A percentile compares a stretch with the other conserved stretches of the same genome.
Conservation (phyloP, 2,113 vertebrate species). For the Hipposideros armiger region DNA sequence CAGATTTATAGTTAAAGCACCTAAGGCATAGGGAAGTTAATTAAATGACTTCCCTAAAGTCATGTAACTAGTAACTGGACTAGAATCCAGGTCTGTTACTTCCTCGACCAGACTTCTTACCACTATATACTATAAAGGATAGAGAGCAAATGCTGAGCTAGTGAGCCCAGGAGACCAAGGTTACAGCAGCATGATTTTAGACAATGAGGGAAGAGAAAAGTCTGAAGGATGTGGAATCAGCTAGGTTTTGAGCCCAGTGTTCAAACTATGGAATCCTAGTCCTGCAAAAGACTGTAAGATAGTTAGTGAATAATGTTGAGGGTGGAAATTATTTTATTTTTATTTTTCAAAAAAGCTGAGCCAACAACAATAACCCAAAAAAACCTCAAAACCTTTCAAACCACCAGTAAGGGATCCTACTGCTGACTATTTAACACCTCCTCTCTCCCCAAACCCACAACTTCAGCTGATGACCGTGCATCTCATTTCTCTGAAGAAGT, state of each 20-base stretch:
- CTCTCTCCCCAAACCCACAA: conserved; percentile 58
- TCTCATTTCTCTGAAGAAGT: neutral
- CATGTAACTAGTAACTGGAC: neutral
- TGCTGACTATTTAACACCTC: conserved; percentile 70
- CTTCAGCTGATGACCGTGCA: neutral
- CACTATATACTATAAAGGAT: neutral
- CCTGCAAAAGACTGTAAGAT: neutral
- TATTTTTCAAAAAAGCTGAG: conserved; percentile 50
- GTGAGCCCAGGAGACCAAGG: neutral
- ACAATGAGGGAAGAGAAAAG: neutral
- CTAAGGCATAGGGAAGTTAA: neutral
- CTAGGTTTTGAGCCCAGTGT: too few species aligned
- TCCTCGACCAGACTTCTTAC: neutral
- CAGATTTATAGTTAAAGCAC: neutral
- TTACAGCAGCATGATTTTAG: neutral
- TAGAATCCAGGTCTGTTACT: neutral
- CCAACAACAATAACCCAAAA: neutral
- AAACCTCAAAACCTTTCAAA: conserved; percentile 19
- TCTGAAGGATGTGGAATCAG: neutral
- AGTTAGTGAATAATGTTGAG: neutral
- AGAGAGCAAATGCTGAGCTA: neutral
- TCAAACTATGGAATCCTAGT: neutral
- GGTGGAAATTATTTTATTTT: neutral
- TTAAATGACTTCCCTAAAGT: neutral
- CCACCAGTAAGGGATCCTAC: neutral